Evolutionary conservation across 1,140 invertebrate genomes (phyloP), one percentile per base, ranked within the genome.

Genomic region (Drosophila truncata): DNA sequence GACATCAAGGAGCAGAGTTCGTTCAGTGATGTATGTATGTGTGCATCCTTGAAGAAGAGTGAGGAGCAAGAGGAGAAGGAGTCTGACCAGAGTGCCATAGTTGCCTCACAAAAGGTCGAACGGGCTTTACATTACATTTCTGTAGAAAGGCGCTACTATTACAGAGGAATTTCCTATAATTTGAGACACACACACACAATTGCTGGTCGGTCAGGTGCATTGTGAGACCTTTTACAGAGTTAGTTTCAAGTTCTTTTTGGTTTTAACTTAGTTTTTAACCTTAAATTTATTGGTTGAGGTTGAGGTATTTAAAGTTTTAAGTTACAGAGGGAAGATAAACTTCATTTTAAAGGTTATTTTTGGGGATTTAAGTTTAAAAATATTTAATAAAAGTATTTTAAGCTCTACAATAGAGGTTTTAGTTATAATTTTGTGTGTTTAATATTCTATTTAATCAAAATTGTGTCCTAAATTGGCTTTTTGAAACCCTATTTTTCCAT

Each of bases 1-100:
- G 78, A 84, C 73, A 84, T 33, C 59, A 18, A 71, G 71, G 73
- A 54, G 49, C 85, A 90, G 78, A 88, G 84, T 81, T 88, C 84
- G 77, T 23, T 16, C 46, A 25, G 33, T 73, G 82, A 58, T 70
- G 64, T 39, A 58, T 70, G 64, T 39, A 69, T 66, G 42, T 11
- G 23, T 20, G 31, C 47, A 37, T 13, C 1, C 52, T 3, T 0
- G 14, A n/a, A n/a, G n/a, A n/a, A n/a, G n/a, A n/a, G n/a, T n/a
- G n/a, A n/a, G n/a, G n/a, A n/a, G n/a, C n/a, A n/a, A n/a, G 31
- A 20, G 23, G 16, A n/a, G 18, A 0, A 2, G 18, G 14, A 11
- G 2, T 10, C 23, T 47, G 41, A 25, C 18, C 42, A 33, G 29
- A 61, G 46, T 61, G 31, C 46, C 31, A 7, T 27, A 14, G 60